These are phyloP conservation scores for Hyposoter didymator DNA, from an alignment of 2,888 invertebrate species.

Conservation along the genomic window DNA sequence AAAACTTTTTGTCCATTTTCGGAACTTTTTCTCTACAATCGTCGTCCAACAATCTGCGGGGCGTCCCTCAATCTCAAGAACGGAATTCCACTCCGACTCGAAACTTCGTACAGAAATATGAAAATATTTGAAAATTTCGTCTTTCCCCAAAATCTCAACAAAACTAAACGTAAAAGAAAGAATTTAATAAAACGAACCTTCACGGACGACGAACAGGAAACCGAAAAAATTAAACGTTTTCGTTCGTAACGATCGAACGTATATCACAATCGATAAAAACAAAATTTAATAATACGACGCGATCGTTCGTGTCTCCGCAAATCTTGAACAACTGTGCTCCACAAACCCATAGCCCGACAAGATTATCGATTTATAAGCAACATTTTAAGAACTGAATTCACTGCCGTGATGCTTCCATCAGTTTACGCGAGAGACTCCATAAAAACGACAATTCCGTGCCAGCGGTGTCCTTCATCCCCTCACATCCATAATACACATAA, in stretches of 20 bases:
- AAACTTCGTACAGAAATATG: not conserved
- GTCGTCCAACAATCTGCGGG: not conserved
- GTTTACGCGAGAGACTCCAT: conserved; percentile 16
- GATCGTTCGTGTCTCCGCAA: not conserved
- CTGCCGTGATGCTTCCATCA: not conserved
- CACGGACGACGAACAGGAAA: not conserved
- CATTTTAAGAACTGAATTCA: conserved; percentile 3
- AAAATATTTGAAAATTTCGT: not conserved
- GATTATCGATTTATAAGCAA: conserved; percentile 10
- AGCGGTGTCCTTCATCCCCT: not conserved
- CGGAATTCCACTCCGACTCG: not conserved
- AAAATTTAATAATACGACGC: not conserved
- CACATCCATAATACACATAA: conserved; percentile 12
- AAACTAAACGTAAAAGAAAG: not conserved
- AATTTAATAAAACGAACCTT: not conserved
- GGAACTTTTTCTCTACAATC: conserved; percentile 5
- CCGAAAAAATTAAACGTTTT: not conserved
- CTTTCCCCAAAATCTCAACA: not conserved
- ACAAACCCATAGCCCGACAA: not conserved
- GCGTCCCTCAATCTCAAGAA: not conserved
- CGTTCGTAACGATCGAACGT: not conserved
- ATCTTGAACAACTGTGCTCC: not conserved
- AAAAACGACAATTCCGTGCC: conserved; percentile 20
- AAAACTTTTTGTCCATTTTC: conserved; percentile 42
- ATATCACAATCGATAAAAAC: not conserved